These are phyloP conservation scores for Lutjanus erythropterus DNA, from an alignment of 2,113 vertebrate species.

Conservation along the genomic window DNA sequence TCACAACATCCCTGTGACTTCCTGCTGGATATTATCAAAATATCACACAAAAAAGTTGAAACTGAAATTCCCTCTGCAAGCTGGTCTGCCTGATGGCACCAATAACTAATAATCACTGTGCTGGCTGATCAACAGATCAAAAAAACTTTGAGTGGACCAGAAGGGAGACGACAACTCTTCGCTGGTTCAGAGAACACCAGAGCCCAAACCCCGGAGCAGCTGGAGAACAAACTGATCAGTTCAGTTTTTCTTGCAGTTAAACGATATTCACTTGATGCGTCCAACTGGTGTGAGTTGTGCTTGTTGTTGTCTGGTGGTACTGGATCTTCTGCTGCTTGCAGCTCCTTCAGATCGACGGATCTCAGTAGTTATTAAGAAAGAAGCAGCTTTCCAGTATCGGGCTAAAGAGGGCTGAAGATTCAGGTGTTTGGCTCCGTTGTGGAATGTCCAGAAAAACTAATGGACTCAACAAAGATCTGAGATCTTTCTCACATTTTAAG, in stretches of 20 bases:
- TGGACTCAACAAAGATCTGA: not conserved
- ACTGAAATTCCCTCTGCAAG: not conserved
- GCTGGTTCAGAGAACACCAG: conserved; percentile 2
- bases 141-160: not conserved
- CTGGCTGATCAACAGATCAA: conserved; percentile 38
- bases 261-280: not conserved
- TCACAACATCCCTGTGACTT: not conserved
- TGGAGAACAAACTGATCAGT: not conserved
- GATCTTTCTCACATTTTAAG: no score
- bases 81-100: not conserved
- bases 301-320: not conserved
- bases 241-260: not conserved
- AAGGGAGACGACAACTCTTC: not conserved
- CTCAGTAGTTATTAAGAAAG: not conserved
- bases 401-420: not conserved
- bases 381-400: not conserved
- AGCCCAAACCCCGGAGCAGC: not conserved
- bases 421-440: not conserved
- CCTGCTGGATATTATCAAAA: no score
- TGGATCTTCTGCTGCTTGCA: not conserved
- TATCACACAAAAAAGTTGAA: not conserved
- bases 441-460: not conserved
- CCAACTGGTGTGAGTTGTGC: not conserved
- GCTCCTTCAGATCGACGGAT: not conserved
- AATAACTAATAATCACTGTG: conserved; percentile 27